phyloP scores from a whole-genome alignment of 1,140 invertebrate species.

The Caenorhabditis latens region DNA sequence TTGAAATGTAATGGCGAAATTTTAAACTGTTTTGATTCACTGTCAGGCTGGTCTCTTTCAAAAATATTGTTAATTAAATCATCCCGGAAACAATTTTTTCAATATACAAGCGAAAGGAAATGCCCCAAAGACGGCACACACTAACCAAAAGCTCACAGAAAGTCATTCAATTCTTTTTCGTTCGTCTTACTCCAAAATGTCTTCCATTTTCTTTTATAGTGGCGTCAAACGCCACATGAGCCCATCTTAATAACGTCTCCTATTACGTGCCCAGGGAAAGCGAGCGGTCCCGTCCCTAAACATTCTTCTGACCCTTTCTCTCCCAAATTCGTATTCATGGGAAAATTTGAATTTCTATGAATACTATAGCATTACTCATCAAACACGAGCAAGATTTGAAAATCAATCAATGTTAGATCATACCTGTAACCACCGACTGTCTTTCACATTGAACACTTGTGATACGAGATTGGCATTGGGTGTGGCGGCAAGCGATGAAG shows the following conservation, averaged over 20 bases:
- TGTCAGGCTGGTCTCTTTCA: not conserved
- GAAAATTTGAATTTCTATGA: not conserved
- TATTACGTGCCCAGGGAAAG: constrained; percentile 20
- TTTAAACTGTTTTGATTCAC: not conserved
- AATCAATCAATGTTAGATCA: not conserved
- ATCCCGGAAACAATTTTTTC: constrained; percentile 20
- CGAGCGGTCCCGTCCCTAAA: not conserved
- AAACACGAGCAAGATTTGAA: not conserved
- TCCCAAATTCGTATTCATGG: not conserved
- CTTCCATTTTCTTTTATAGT: constrained; percentile 12
- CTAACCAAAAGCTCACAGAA: not conserved
- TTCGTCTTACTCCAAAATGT: constrained; percentile 16
- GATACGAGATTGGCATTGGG: constrained; percentile 80
- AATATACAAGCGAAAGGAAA: not conserved
- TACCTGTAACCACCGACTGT: constrained; percentile 95
- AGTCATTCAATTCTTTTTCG: constrained; percentile 43
- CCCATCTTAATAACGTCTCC: constrained; percentile 47
- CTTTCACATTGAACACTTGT: constrained; percentile 95
- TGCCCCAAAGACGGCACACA: constrained; percentile 22
- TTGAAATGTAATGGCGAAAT: no score
- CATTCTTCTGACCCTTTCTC: not conserved
- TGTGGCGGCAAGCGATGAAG: constrained; percentile 60
- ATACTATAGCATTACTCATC: not conserved
- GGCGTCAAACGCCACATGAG: constrained; percentile 50
- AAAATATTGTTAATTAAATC: constrained; percentile 26